A percentile compares a stretch with the other conserved stretches of the same genome.
phyloP scores from a whole-genome alignment of 2,888 invertebrate species.

The Venustoraphidia nigricollis region DNA sequence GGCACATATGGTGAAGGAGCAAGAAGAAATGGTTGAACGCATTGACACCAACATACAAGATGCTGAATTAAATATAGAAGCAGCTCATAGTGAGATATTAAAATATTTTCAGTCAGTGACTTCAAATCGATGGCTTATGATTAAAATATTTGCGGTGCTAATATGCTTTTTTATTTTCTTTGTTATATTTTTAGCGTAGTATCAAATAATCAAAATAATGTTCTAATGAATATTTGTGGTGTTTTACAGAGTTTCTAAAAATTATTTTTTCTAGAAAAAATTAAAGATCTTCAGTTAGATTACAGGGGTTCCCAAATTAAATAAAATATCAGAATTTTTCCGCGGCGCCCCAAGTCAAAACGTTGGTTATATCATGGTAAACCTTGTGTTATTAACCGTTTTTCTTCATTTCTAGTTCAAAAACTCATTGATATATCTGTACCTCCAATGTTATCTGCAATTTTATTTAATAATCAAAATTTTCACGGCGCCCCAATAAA shows the following conservation, averaged over 20 bases:
- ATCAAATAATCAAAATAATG: not conserved
- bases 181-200: conserved; percentile 86
- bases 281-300: too few species aligned
- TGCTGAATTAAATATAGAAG: conserved; percentile 91
- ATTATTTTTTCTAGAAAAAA: not conserved
- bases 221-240: not conserved
- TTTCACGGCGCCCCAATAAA: too few species aligned
- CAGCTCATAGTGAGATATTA: conserved; percentile 91
- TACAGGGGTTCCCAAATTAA: too few species aligned
- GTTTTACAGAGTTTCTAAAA: not conserved
- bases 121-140: conserved; percentile 96
- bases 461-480: too few species aligned
- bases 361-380: too few species aligned
- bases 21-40: conserved; percentile 94
- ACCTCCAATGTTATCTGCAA: too few species aligned
- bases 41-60: conserved; percentile 96
- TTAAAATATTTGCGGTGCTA: conserved; percentile 95
- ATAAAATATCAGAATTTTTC: too few species aligned
- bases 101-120: conserved; percentile 96
- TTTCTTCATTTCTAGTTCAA: too few species aligned
- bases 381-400: too few species aligned
- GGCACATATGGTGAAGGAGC: conserved; percentile 94
- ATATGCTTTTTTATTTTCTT: conserved; percentile 99
- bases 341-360: too few species aligned
- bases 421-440: too few species aligned